Conservation (phyloP, 2,113 vertebrate genomes). For the Chlamydotis undulata region DNA sequence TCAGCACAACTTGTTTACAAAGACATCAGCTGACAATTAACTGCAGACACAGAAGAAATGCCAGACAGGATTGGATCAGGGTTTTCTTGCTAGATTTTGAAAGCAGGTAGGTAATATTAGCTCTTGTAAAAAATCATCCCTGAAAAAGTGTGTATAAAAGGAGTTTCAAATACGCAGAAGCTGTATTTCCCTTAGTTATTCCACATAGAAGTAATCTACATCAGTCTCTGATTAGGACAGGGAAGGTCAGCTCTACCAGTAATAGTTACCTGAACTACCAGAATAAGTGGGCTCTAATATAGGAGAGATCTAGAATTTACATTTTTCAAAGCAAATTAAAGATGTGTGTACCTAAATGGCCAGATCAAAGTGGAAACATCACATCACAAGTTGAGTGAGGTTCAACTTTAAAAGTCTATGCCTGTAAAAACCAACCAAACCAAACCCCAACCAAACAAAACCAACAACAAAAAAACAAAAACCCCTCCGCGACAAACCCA, state of each 20-base stretch:
- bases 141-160: fast-evolving
- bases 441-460: too few species aligned
- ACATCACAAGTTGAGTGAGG: fast-evolving
- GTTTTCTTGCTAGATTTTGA: neutral
- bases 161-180: neutral
- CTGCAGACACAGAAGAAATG: neutral
- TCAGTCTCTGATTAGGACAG: neutral
- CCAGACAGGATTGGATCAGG: neutral
- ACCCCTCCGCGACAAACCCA: too few species aligned
- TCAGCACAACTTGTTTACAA: neutral
- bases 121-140: neutral
- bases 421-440: neutral
- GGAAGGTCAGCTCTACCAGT: neutral
- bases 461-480: too few species aligned
- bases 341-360: fast-evolving
- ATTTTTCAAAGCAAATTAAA: neutral
- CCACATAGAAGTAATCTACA: neutral
- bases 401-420: neutral
- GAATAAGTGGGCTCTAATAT: neutral
- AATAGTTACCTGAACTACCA: neutral
- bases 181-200: neutral
- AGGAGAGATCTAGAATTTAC: neutral
- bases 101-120: neutral
- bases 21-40: neutral
- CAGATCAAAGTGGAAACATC: neutral